phyloP scores from a whole-genome alignment of 1,140 invertebrate genomes.

The Pseudomyrmex sp. region DNA sequence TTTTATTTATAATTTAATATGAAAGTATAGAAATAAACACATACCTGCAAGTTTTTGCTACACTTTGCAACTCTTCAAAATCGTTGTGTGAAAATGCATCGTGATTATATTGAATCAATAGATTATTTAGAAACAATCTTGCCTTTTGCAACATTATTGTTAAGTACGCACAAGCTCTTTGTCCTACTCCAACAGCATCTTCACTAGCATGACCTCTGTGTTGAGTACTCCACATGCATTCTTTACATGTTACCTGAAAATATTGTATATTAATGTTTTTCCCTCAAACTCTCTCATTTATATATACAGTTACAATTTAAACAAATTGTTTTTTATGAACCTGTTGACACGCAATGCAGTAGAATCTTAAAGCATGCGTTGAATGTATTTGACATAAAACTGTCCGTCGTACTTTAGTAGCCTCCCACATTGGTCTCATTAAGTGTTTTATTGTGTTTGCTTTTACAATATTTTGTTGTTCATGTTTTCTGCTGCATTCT shows the following conservation, averaged over 20 bases:
- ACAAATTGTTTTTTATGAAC: constrained; percentile 62
- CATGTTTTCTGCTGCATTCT: constrained; percentile 81
- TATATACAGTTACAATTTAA: not conserved
- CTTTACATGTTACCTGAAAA: constrained; percentile 79
- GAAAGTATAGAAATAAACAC: constrained; percentile 39
- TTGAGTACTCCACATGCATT: constrained; percentile 79
- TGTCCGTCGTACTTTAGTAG: constrained; percentile 78
- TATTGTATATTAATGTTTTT: not conserved
- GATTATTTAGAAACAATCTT: constrained; percentile 73
- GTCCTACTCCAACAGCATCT: constrained; percentile 76
- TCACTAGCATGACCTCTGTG: constrained; percentile 83
- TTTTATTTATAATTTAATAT: not conserved
- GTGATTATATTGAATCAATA: constrained; percentile 76
- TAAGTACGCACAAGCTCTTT: constrained; percentile 72
- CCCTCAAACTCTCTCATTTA: too few relatives aligned
- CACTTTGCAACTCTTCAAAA: constrained; percentile 35
- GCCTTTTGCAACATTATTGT: constrained; percentile 74
- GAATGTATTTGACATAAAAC: constrained; percentile 80
- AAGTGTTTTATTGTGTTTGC: constrained; percentile 71
- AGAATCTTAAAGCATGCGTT: constrained; percentile 78
- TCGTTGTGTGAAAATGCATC: constrained; percentile 50
- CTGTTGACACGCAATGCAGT: constrained; percentile 82
- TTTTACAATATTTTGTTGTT: constrained; percentile 71
- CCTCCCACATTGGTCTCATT: constrained; percentile 81
- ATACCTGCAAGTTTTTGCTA: constrained; percentile 46